Evolutionary conservation across 2,113 vertebrate species (phyloP), one percentile per base, ranked within the genome.

Genomic region (Rhagologus leucostigma): DNA sequence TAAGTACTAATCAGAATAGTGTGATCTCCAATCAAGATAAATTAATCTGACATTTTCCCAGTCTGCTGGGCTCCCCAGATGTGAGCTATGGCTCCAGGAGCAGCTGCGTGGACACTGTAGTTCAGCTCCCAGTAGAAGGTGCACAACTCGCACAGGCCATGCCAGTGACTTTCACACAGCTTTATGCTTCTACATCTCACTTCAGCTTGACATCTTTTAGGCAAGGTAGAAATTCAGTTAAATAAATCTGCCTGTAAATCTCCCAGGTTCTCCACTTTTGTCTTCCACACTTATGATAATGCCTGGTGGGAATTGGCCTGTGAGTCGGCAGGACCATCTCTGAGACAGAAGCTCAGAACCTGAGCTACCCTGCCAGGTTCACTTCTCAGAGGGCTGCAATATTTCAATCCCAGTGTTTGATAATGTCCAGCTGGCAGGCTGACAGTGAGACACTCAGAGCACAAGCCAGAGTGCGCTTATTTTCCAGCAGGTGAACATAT

Each of bases 121-220:
- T 30, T 60, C 64, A 78, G 69, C 37, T 55, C 20, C 37, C n/a
- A 10, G 4, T 4, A 11, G 37, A 42, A 49, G 9, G 13, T 1
- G 0, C 3, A 35, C 10, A 46, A 17, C 8, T 17, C 7, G 5
- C 0, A 0, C 11, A 41, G 27, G 23, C 29, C 29, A 33, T 30
- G 35, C 53, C 30, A 35, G 18, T 6, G 21, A 17, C 39, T 52
- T 78, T 59, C 52, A 29, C 9, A 27, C 53, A 30, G 47, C 41
- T 69, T 57, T 32, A 22, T 0, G 3, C 10, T 35, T 55, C 52
- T 2, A 0, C 10, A 21, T 30, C 55, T 69, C 10, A 1, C 50
- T 88, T 75, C 7, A 70, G 30, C 32, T 35, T 4, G 20, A 13
- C 3, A 5, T 46, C 32, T 74, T 73, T 39, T n/a, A 82, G 62